Evolutionary conservation across 2,113 vertebrate genomes (phyloP).

Genomic region (Edolisoma coerulescens): DNA sequence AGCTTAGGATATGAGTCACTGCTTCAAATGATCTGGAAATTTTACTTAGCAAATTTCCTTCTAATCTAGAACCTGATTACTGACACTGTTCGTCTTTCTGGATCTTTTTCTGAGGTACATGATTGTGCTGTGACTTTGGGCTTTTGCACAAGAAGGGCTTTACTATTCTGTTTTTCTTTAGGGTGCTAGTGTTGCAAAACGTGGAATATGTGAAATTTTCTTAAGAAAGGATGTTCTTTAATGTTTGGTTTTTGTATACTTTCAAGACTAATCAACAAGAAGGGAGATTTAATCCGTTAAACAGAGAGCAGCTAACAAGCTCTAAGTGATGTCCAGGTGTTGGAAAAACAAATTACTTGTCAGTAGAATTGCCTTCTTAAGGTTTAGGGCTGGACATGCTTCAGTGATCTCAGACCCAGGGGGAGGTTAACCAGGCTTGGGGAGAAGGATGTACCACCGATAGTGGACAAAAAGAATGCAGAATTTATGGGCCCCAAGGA

Average conservation of each 20-base stretch:
- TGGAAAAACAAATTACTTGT: background rate
- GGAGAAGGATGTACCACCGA: background rate
- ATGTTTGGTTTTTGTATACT: background rate
- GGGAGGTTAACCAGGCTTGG: background rate
- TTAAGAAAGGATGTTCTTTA: background rate
- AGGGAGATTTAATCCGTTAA: background rate
- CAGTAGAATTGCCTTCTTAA: background rate
- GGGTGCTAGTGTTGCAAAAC: background rate
- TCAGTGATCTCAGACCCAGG: background rate
- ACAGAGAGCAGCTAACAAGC: background rate
- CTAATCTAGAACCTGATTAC: background rate
- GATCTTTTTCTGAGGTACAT: background rate
- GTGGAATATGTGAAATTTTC: background rate
- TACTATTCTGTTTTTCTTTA: background rate
- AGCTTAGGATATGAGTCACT: background rate
- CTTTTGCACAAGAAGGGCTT: background rate
- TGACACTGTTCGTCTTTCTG: background rate
- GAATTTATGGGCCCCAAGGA: background rate
- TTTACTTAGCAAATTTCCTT: background rate
- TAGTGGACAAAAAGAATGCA: background rate
- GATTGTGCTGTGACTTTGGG: background rate
- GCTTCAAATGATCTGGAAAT: background rate
- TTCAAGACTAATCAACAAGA: background rate
- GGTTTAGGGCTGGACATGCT: background rate
- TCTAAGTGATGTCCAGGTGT: background rate